phyloP scores from a whole-genome alignment of 2,888 invertebrate genomes.

The Brachyopa scutellaris region DNA sequence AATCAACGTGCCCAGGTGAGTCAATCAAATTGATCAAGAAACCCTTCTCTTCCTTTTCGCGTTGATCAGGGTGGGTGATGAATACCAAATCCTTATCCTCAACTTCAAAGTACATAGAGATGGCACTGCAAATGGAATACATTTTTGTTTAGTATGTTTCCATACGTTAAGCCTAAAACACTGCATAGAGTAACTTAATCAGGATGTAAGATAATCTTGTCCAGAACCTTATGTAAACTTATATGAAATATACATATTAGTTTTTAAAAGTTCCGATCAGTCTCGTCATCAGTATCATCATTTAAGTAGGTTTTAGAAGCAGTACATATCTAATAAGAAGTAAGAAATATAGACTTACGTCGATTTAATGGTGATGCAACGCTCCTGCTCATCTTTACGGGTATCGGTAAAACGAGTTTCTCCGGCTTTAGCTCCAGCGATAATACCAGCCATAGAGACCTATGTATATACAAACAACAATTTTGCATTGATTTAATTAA shows the following conservation, averaged over 20 bases:
- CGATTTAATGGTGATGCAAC: conserved; percentile 99
- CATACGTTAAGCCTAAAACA: neutral
- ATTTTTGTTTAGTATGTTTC: neutral
- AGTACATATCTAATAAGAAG: neutral
- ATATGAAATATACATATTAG: conserved; percentile 68
- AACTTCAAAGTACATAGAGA: conserved; percentile 99
- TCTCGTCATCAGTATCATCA: conserved; percentile 76
- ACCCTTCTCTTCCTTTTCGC: conserved; percentile 94
- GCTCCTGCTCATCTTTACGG: conserved; percentile 99
- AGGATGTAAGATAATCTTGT: conserved; percentile 64
- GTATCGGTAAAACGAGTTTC: conserved; percentile 99
- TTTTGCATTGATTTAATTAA: neutral
- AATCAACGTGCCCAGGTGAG: conserved; percentile 99
- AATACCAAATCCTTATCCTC: conserved; percentile 96
- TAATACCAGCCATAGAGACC: conserved; percentile 98
- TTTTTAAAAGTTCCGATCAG: conserved; percentile 62
- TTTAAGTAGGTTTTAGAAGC: conserved; percentile 5
- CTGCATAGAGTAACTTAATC: conserved; percentile 21
- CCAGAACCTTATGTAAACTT: conserved; percentile 29
- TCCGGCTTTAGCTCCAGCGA: conserved; percentile 98
- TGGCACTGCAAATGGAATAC: conserved; percentile 87
- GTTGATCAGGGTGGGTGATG: conserved; percentile 94
- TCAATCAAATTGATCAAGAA: conserved; percentile 99
- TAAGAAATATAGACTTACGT: conserved; percentile 87
- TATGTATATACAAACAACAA: conserved; percentile 34